A percentile compares a stretch with the other conserved stretches of the same genome.
These are phyloP conservation scores for Scaptomyza flava DNA, from an alignment of 2,888 invertebrate genomes.

Conservation along the genomic window DNA sequence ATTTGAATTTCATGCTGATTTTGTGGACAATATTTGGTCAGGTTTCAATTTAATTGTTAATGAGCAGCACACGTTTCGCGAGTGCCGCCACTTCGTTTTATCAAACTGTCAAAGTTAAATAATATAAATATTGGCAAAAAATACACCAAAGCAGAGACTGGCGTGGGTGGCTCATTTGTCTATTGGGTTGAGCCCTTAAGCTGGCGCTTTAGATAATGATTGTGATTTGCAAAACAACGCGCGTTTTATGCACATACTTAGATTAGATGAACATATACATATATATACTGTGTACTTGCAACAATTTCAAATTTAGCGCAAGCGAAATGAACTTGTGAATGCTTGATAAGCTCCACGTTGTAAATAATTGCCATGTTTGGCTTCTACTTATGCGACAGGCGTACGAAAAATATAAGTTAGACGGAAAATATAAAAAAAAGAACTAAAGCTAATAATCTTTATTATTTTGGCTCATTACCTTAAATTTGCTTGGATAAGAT, in stretches of 20 bases:
- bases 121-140: constrained; percentile 62
- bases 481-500: constrained; percentile 55
- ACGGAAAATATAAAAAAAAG: not conserved
- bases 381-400: constrained; percentile 12
- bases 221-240: constrained; percentile 55
- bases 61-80: constrained; percentile 4
- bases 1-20: constrained; percentile 7
- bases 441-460: constrained; percentile 27
- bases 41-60: constrained; percentile 22
- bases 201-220: constrained; percentile 76
- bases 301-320: constrained; percentile 55
- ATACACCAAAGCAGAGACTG: not conserved
- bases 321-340: constrained; percentile 49
- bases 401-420: constrained; percentile 29
- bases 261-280: constrained; percentile 23
- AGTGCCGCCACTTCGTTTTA: constrained; percentile 33
- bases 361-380: constrained; percentile 54
- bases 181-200: constrained; percentile 65
- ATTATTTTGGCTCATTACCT: constrained; percentile 27
- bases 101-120: constrained; percentile 63
- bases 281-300: constrained; percentile 32
- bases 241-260: constrained; percentile 22
- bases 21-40: constrained; percentile 6
- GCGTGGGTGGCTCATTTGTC: constrained; percentile 60
- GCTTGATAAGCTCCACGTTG: constrained; percentile 46